phyloP scores from a whole-genome alignment of 2,113 vertebrate genomes.

The Strix uralensis region DNA sequence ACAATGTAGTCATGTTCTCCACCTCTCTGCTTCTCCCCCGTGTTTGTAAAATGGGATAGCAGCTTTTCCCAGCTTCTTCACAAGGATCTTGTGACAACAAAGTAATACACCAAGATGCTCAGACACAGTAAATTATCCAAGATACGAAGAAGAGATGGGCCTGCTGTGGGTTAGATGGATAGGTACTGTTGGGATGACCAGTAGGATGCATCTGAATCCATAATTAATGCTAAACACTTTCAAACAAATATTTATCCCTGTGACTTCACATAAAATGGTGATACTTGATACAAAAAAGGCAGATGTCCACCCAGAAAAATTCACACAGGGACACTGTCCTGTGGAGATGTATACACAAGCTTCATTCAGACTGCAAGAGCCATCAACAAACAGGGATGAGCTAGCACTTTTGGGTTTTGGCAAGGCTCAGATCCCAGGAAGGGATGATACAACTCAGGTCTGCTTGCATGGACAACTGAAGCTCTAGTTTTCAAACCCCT shows the following conservation, averaged over 20 bases:
- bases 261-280: not conserved
- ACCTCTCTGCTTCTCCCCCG: not conserved
- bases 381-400: not conserved
- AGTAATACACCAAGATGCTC: not conserved
- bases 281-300: not conserved
- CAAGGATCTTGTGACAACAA: not conserved
- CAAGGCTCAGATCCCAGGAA: not conserved
- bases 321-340: not conserved
- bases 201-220: rapidly evolving
- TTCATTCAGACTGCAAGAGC: not conserved
- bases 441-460: not conserved
- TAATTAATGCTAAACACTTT: not conserved
- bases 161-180: not conserved
- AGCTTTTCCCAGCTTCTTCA: not conserved
- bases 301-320: not conserved
- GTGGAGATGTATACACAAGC: not conserved
- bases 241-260: not conserved
- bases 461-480: not conserved
- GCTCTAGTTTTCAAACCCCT: not conserved
- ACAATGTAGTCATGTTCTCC: not conserved
- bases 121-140: not conserved
- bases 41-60: not conserved
- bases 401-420: not conserved
- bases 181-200: not conserved
- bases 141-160: not conserved